Evolutionary conservation across 2,888 invertebrate species (phyloP), one percentile per base, ranked within the genome.

Genomic region (Halictus quadricinctus): DNA sequence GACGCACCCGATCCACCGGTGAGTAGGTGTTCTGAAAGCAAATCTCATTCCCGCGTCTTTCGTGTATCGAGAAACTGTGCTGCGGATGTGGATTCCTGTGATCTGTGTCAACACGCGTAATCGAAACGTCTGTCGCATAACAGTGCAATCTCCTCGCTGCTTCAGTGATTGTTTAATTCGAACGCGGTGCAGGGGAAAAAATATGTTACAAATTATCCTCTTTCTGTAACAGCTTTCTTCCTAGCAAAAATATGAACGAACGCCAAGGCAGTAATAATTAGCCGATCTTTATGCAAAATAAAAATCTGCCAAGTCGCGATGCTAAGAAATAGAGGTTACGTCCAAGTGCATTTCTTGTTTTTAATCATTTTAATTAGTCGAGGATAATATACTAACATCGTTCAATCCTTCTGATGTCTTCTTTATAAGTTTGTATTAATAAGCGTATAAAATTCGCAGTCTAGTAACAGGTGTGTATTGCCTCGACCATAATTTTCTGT

Each of bases 1-100:
- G 12, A 64, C 72, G 54, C 15, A n/a, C 25, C 54, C 46, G 41
- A 74, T 54, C 48, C 43, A 80, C 66, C 77, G 76, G 85, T 84
- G 76, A 84, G 84, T 85, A 83, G 36, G 50, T 46, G 29, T 15
- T 41, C 18, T 50, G 13, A 58, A 60, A 5, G 7, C 43, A 7
- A 66, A 29, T 36, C 74, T 12, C 1, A 4, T 25, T 25, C 12
- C 12, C 13, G n/a, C 48, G 41, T 36, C 41, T 18, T 41, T 21
- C 50, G 25, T 29, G 48, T 41, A 18, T 18, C 8, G 64, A 66
- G 15, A 15, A 18, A 18, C 7, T 36, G 64, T 36, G 64, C 64
- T 66, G 64, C 41, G 79, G 1, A 25, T 36, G 64, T 48, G 79
- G 1, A 25, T 36, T 2, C 18, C 21, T 79, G 72, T 60, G 58